These are phyloP conservation scores for Coranthus polyacanthus DNA, from an alignment of 2,797 vertebrate genomes.

Conservation along the genomic window DNA sequence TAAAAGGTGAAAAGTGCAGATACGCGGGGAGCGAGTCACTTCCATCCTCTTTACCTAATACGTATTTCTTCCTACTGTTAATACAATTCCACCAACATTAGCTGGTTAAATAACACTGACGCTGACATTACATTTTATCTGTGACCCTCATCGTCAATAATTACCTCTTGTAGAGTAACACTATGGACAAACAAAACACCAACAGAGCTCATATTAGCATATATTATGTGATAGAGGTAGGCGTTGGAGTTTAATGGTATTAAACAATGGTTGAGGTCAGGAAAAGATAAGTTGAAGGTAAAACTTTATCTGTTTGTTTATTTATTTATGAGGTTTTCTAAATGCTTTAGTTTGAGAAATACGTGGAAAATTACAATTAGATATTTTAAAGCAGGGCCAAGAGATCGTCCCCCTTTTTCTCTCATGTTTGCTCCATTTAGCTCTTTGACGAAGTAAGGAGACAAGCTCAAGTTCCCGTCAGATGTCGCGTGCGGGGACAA, in stretches of 20 bases:
- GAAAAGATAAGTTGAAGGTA: neutral
- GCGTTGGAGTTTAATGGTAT: slow-evolving; percentile 4
- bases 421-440: neutral
- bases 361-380: too few relatives aligned
- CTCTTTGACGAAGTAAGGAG: slow-evolving; percentile 3
- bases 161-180: neutral
- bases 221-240: neutral
- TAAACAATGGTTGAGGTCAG: neutral
- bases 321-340: too few relatives aligned
- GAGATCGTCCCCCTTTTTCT: neutral
- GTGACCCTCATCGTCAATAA: slow-evolving; percentile 4
- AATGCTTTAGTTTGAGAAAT: too few relatives aligned
- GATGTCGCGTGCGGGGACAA: slow-evolving; percentile 32
- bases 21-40: too few relatives aligned
- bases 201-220: slow-evolving; percentile 3
- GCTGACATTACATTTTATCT: neutral
- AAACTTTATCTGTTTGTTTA: neutral
- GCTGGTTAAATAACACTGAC: neutral
- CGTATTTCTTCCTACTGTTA: too few relatives aligned
- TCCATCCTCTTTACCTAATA: too few relatives aligned
- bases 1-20: too few relatives aligned
- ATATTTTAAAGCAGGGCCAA: too few relatives aligned
- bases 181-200: neutral
- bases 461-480: slow-evolving; percentile 14
- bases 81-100: neutral